Conservation (phyloP, 2,888 invertebrate species). For the Ophonus ardosiacus region DNA sequence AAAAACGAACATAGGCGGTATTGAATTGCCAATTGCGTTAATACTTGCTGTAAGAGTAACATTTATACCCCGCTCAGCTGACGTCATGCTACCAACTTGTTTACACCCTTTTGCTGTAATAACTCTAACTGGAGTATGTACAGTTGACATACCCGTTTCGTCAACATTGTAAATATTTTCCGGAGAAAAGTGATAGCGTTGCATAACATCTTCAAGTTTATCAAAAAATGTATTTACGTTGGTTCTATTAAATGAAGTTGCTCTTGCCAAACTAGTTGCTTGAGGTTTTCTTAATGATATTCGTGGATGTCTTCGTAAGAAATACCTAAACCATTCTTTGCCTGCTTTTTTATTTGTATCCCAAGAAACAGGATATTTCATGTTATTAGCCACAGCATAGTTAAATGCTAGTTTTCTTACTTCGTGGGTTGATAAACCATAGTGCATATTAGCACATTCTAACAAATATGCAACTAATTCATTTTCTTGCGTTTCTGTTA, state of each 20-base stretch:
- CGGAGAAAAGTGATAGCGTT: neutral
- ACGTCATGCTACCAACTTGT: slow-evolving; percentile 67
- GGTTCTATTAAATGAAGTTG: slow-evolving; percentile 58
- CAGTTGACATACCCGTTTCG: slow-evolving; percentile 63
- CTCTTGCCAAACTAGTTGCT: slow-evolving; percentile 66
- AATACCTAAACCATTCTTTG: slow-evolving; percentile 63
- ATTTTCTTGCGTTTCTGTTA: neutral
- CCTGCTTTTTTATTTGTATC: slow-evolving; percentile 61
- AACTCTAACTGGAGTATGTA: slow-evolving; percentile 66
- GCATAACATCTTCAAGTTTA: slow-evolving; percentile 1
- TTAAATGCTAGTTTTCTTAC: slow-evolving; percentile 4
- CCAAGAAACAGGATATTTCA: slow-evolving; percentile 25
- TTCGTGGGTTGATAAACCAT: neutral
- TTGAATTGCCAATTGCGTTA: slow-evolving; percentile 67
- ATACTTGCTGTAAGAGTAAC: slow-evolving; percentile 68
- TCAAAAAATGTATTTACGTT: slow-evolving; percentile 9
- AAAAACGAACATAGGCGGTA: slow-evolving; percentile 69
- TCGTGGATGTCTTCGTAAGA: slow-evolving; percentile 14
- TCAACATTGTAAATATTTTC: slow-evolving; percentile 1
- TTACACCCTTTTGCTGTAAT: slow-evolving; percentile 65
- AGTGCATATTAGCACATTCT: neutral
- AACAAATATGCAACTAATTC: neutral
- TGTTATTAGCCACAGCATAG: slow-evolving; percentile 2
- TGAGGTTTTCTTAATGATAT: slow-evolving; percentile 65
- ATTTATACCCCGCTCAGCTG: slow-evolving; percentile 68